These are phyloP conservation scores for Falco cherrug DNA, from an alignment of 2,797 vertebrate species.

Conservation along the genomic window DNA sequence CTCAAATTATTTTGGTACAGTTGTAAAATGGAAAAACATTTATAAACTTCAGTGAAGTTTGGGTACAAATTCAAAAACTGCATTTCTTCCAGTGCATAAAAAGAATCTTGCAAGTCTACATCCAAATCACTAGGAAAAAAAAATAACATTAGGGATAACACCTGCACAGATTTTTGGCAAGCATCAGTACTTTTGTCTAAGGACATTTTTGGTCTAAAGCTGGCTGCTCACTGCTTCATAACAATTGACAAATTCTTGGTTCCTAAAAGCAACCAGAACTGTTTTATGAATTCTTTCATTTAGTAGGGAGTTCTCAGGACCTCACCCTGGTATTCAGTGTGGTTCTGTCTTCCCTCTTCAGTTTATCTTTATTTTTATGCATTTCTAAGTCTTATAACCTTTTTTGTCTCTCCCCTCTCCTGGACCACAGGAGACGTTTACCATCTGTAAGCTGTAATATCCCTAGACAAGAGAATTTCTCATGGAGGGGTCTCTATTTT, in stretches of 20 bases:
- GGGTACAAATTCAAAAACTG: conserved; percentile 47
- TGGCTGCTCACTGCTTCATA: conserved; percentile 59
- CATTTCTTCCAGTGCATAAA: conserved; percentile 5
- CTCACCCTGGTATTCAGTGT: background rate
- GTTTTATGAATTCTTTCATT: conserved; percentile 70
- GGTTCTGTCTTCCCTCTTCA: conserved; percentile 16
- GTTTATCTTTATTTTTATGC: conserved; percentile 50
- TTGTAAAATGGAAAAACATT: conserved; percentile 27
- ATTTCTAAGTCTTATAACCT: conserved; percentile 11
- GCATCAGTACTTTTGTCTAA: conserved; percentile 29
- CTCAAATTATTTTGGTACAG: background rate
- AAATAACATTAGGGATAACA: conserved; percentile 23
- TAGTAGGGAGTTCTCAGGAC: conserved; percentile 57
- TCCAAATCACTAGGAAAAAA: background rate
- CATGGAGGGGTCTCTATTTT: background rate
- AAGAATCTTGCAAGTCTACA: conserved; percentile 42
- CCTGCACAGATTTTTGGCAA: conserved; percentile 65
- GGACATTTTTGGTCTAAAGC: conserved; percentile 59
- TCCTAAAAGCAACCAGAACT: conserved; percentile 70
- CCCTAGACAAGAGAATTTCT: background rate
- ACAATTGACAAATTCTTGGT: conserved; percentile 70
- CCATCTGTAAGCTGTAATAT: conserved; percentile 15
- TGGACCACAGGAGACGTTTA: background rate
- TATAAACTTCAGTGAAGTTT: conserved; percentile 39
- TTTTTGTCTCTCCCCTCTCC: background rate